A percentile compares a stretch with the other conserved stretches of the same genome.
phyloP scores from a whole-genome alignment of 2,888 invertebrate species.

The Stictocephala bisonia region DNA sequence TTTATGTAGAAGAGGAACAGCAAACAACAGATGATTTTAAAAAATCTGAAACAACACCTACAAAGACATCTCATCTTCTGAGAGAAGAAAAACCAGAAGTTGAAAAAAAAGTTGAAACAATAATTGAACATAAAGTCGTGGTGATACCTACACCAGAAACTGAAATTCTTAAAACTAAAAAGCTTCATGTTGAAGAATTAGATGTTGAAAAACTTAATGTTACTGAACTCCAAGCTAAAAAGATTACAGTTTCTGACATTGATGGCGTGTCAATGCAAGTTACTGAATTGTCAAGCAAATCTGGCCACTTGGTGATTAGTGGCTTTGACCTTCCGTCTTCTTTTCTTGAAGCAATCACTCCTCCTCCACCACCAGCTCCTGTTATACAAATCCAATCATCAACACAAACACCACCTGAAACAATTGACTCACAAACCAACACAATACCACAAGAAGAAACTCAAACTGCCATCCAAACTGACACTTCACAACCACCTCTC shows the following conservation, averaged over 20 bases:
- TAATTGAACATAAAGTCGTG: constrained; percentile 59
- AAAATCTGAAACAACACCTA: constrained; percentile 5
- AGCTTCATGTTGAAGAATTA: constrained; percentile 76
- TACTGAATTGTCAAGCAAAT: constrained; percentile 77
- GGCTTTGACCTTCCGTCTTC: constrained; percentile 77
- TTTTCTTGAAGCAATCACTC: constrained; percentile 69
- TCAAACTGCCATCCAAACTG: neutral
- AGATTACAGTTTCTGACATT: constrained; percentile 83
- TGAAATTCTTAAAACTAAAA: constrained; percentile 61
- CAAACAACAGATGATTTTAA: constrained; percentile 43
- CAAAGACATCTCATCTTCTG: constrained; percentile 7
- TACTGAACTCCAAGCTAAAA: constrained; percentile 81
- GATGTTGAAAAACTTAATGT: constrained; percentile 84
- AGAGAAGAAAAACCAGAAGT: constrained; percentile 12
- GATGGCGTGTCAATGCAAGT: constrained; percentile 80
- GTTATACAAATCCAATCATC: constrained; percentile 59
- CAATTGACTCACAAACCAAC: constrained; percentile 42
- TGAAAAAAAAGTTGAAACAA: constrained; percentile 43
- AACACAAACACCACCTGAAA: constrained; percentile 50
- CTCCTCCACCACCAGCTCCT: constrained; percentile 67
- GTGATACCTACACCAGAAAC: constrained; percentile 57
- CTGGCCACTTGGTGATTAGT: constrained; percentile 74
- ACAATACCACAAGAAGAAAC: constrained; percentile 22
- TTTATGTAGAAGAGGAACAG: constrained; percentile 69
- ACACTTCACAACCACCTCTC: constrained; percentile 41